A percentile compares a stretch with the other conserved stretches of the same genome.
phyloP scores from a whole-genome alignment of 92 coral and sea anemone genomes.

The Zoanthus solanderi region DNA sequence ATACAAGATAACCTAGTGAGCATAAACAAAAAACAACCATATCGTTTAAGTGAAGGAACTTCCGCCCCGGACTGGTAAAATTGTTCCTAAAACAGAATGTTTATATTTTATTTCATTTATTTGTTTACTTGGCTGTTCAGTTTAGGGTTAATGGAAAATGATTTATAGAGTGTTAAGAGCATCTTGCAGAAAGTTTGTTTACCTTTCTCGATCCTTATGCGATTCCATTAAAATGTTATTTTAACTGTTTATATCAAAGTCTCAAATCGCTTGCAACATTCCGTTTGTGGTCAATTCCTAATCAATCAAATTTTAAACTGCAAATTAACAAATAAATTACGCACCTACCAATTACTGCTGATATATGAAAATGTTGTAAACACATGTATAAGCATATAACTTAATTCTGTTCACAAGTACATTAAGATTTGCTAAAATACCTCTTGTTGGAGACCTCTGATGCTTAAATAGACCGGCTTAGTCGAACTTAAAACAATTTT shows the following conservation, averaged over 20 bases:
- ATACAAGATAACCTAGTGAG: too few species aligned
- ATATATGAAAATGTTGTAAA: too few species aligned
- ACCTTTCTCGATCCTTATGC: not conserved
- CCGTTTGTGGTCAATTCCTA: not conserved
- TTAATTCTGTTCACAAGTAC: not conserved
- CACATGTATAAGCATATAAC: not conserved
- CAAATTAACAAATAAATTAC: not conserved
- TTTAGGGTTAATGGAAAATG: too few species aligned
- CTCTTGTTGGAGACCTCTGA: not conserved
- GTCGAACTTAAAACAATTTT: not conserved
- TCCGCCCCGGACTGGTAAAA: too few species aligned
- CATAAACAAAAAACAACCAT: too few species aligned
- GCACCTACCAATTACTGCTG: not conserved
- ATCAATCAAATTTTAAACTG: too few species aligned
- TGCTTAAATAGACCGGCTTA: not conserved
- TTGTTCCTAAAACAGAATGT: too few species aligned
- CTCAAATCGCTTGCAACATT: not conserved
- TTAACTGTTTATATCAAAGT: not conserved
- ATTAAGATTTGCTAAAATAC: not conserved
- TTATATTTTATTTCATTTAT: too few species aligned
- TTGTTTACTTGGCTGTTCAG: too few species aligned
- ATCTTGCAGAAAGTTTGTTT: slow-evolving; percentile 1
- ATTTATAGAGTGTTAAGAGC: not conserved
- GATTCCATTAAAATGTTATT: not conserved
- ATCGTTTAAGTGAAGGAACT: too few species aligned